phyloP scores from a whole-genome alignment of 1,140 invertebrate species.

The Periplaneta americana region DNA sequence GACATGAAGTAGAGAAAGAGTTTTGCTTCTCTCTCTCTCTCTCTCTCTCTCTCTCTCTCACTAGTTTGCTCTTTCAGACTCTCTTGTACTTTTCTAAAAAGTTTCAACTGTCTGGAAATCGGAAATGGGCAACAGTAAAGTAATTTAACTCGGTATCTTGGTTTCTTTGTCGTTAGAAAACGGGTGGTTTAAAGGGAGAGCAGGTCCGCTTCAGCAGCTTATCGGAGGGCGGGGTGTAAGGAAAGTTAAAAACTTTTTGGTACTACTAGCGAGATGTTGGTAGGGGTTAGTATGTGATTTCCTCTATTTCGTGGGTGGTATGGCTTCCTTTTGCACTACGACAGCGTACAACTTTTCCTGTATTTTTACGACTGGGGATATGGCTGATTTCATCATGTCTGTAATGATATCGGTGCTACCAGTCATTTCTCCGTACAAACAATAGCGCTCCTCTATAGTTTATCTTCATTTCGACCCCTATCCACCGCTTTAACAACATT shows the following conservation, averaged over 20 bases:
- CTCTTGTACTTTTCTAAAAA: background rate
- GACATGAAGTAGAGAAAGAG: background rate
- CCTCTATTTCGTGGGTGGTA: background rate
- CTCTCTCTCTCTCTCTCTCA: too few species aligned
- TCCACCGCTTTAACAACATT: too few species aligned
- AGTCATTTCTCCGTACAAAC: background rate
- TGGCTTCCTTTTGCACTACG: background rate
- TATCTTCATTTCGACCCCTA: too few species aligned
- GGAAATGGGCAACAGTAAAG: background rate
- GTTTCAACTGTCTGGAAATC: background rate
- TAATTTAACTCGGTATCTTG: background rate
- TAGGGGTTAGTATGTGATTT: background rate
- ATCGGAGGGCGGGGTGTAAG: background rate
- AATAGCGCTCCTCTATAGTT: background rate
- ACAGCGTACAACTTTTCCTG: background rate
- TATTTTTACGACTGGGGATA: background rate
- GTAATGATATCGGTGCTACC: background rate
- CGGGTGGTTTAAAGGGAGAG: background rate
- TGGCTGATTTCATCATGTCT: background rate
- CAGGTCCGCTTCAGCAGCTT: background rate
- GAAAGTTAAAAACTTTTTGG: background rate
- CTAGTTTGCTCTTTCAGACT: background rate
- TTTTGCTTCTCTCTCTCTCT: background rate
- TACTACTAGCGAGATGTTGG: background rate
- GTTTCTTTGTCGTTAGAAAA: background rate